phyloP scores from a whole-genome alignment of 2,113 vertebrate genomes.

The Galeopterus variegatus region DNA sequence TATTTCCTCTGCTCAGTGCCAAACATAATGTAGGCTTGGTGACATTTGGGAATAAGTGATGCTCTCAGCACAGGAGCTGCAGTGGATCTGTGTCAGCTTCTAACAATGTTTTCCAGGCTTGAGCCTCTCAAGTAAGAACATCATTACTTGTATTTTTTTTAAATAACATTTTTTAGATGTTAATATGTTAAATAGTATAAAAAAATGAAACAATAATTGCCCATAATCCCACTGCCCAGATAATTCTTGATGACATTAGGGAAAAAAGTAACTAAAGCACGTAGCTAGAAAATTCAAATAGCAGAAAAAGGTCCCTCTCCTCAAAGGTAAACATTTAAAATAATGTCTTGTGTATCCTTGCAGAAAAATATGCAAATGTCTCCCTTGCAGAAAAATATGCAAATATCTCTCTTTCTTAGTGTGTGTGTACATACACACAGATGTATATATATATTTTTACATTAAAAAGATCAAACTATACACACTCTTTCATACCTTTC shows the following conservation, averaged over 20 bases:
- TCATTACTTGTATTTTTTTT: constrained; percentile 34
- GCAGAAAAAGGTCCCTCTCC: not conserved
- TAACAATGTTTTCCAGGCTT: not conserved
- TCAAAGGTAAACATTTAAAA: constrained; percentile 64
- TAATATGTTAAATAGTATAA: not conserved
- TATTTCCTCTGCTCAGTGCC: not conserved
- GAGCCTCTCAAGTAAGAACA: not conserved
- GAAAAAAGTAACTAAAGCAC: not conserved
- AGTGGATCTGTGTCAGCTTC: not conserved
- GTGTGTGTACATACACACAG: not conserved
- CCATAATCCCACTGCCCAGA: not conserved
- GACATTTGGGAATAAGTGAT: not conserved
- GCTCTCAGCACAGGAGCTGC: not conserved
- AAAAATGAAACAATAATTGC: constrained; percentile 5
- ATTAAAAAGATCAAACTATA: not conserved
- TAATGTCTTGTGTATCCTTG: constrained; percentile 6
- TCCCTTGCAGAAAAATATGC: constrained; percentile 39
- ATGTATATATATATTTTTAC: not conserved
- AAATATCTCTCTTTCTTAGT: not conserved
- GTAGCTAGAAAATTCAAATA: constrained; percentile 45
- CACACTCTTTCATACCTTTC: not conserved
- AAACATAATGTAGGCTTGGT: not conserved
- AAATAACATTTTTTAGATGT: not conserved
- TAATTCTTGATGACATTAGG: constrained; percentile 30
- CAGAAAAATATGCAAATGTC: constrained; percentile 18